Base-by-base conservation (phyloP, 2,888 invertebrate genomes). In the Axea sp. region DNA sequence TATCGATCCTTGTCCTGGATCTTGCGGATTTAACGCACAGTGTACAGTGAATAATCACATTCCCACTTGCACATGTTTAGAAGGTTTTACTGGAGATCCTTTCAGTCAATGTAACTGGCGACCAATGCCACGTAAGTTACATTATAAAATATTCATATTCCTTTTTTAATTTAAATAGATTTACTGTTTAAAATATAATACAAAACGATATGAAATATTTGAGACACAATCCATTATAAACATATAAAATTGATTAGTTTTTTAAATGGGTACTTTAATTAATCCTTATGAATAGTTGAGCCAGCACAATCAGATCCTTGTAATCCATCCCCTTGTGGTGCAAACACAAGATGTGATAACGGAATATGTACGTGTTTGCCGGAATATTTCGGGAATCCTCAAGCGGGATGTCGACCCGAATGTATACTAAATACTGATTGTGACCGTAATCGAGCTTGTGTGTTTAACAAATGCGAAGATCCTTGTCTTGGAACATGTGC, bases 361-460 rank as follows among this genome's bases (percentile, higher is more conserved):
- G 92, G 73, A 93, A 94, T 79, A 94, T 12, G 92, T 94, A 51
- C 96, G 95, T 83, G 91, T 92, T 30, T 96, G 95, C 81, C 91
- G 95, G 94, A 94, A 78, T 95, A 95, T 83, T 92, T 92, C 83
- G 96, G 96, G 57, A 95, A 95, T 88, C 95, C 96, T 1, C 95
- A 95, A 81, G 94, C 94, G 86, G 93, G 93, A 33, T 95, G 96
- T 82, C 91, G 95, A 76, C 96, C 96, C 0, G 96, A 96, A 89
- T 96, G 96, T 86, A 93, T 95, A 24, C 90, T 95, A 1, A 96
- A 94, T 85, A 93, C 95, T 0, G 96, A 96, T 83, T 96, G 96
- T 94, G 22, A 92, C 93, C 55, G 65, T 1, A 93, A 95, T 82
- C 93, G 93, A 85, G 93, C 95, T 33, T 96, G 96, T 81, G 90